phyloP scores from a whole-genome alignment of 2,888 invertebrate species.

The Hipparchia sbordonii region DNA sequence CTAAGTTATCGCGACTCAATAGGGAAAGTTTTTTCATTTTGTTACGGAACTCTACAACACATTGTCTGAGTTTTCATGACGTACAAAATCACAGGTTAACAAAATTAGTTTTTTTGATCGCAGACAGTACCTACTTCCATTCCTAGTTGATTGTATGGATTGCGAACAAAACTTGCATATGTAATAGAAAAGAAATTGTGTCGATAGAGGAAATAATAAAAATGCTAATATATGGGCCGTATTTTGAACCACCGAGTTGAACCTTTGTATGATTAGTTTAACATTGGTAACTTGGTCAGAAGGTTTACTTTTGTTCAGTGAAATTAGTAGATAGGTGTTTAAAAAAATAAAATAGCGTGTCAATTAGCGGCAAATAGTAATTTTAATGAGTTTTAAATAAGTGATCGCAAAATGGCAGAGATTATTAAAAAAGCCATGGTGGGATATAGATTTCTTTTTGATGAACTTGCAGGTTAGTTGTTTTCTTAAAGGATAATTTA shows the following conservation, averaged over 20 bases:
- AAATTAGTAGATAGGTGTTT: not conserved
- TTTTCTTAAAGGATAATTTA: no score
- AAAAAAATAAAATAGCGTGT: not conserved
- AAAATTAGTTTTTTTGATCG: no score
- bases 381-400: not conserved
- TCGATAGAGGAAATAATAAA: not conserved
- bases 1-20: no score
- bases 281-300: not conserved
- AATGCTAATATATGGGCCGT: conserved; percentile 9
- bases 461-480: conserved; percentile 60
- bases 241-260: conserved; percentile 3
- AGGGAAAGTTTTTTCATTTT: no score
- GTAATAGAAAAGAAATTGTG: not conserved
- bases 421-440: conserved; percentile 57
- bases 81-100: no score
- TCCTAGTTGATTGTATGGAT: no score
- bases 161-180: not conserved
- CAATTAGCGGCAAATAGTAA: not conserved
- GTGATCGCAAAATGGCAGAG: conserved; percentile 51
- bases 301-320: conserved; percentile 4
- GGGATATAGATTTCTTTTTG: conserved; percentile 60
- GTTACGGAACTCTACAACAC: no score
- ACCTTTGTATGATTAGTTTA: conserved; percentile 6
- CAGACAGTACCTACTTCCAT: no score
- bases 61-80: no score